phyloP scores from a whole-genome alignment of 1,140 invertebrate genomes.

The Drosophila eugracilis region DNA sequence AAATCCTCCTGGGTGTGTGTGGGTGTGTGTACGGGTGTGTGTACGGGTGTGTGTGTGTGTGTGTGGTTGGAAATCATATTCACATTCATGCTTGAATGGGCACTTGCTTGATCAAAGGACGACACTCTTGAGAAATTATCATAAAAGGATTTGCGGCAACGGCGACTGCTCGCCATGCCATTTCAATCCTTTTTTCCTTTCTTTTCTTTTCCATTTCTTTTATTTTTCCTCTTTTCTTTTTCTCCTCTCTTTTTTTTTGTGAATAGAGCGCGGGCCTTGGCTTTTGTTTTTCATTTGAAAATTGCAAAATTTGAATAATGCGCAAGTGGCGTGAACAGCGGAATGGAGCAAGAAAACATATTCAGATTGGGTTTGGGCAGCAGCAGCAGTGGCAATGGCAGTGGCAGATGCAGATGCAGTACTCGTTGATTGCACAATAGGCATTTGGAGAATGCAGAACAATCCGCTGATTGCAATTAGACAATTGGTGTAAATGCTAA shows the following conservation, averaged over 20 bases:
- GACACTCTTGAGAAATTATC: conserved; percentile 84
- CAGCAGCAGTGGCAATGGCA: conserved; percentile 9
- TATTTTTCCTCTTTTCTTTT: conserved; percentile 32
- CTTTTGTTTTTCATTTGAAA: conserved; percentile 75
- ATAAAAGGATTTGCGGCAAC: conserved; percentile 79
- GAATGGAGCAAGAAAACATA: conserved; percentile 46
- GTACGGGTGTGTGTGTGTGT: conserved; percentile 46
- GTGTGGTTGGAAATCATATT: conserved; percentile 76
- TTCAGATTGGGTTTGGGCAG: conserved; percentile 41
- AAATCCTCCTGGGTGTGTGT: conserved; percentile 71
- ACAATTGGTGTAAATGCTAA: conserved; percentile 75
- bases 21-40: no score
- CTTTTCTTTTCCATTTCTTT: conserved; percentile 20
- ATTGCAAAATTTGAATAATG: conserved; percentile 84
- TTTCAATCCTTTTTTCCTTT: conserved; percentile 21
- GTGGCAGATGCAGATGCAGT: conserved; percentile 16
- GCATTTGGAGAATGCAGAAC: conserved; percentile 50
- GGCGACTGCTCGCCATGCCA: conserved; percentile 36
- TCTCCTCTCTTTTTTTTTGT: conserved; percentile 30
- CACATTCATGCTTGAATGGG: conserved; percentile 83
- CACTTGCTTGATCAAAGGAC: conserved; percentile 84
- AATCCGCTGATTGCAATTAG: conserved; percentile 73
- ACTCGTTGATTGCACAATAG: conserved; percentile 74
- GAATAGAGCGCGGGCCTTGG: conserved; percentile 66
- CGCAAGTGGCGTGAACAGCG: conserved; percentile 75